Evolutionary conservation across 2,113 vertebrate genomes (phyloP), one percentile per base, ranked within the genome.

Genomic region (Aptenodytes forsteri): DNA sequence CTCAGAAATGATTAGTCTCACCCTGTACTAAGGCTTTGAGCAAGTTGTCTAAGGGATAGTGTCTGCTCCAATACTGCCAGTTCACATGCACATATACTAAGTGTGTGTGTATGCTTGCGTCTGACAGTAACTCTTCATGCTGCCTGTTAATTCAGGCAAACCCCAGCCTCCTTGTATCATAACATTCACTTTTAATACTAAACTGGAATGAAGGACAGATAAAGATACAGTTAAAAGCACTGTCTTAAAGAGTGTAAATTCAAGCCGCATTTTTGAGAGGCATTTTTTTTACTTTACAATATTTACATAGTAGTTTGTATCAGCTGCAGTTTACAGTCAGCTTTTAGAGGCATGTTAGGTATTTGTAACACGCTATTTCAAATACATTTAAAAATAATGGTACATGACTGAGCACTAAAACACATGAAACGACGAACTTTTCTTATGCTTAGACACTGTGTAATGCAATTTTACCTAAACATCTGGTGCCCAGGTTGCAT

Each of bases 401-500:
- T 97, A 91, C 89, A 94, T 96, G 97, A 97, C 96, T 92, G 79
- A 96, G 87, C 96, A 96, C 92, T 97, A 97, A 97, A 97, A 83
- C 97, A 96, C 93, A 79, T 97, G 96, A 96, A 97, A 92, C 95
- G 92, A 97, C 95, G 97, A 96, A 93, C 69, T 95, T 92, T 84
- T 97, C 49, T 13, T 96, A 79, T 97, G 88, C 90, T 78, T 96
- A 97, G 93, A 97, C 85, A 94, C 84, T 66, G 94, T 95, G 92
- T 96, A 96, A 62, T 80, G 82, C 83, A 76, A 87, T 97, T 98
- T 97, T 96, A 97, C 94, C 93, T 97, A 89, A 95, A 97, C 98
- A 98, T 98, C 98, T 98, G 98, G 97, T 96, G 30, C 25, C 87
- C 98, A 98, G 98, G 97, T 98, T 98, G 92, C 96, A 95, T 88